A percentile compares a stretch with the other conserved stretches of the same genome.
These are phyloP conservation scores for Bambusicola thoracicus DNA, from an alignment of 2,113 vertebrate species.

Conservation along the genomic window DNA sequence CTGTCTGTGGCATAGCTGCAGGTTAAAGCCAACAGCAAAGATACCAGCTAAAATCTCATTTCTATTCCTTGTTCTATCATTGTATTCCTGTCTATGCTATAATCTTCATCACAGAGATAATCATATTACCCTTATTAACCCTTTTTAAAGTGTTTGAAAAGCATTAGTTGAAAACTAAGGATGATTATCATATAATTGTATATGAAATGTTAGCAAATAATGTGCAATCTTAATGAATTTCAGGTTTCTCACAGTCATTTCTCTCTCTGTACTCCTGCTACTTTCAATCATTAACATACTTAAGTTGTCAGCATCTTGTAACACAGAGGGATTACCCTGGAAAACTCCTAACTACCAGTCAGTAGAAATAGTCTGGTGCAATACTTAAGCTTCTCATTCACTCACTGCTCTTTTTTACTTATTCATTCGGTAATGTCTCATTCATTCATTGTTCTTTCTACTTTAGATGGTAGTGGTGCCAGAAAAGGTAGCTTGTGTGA, in stretches of 20 bases:
- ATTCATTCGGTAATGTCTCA: neutral
- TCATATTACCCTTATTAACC: neutral
- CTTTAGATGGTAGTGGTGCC: neutral
- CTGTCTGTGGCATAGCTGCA: neutral
- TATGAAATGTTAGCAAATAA: neutral
- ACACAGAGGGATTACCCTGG: neutral
- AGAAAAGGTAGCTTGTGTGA: rapidly evolving
- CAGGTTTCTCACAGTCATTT: neutral
- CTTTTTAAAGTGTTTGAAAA: neutral
- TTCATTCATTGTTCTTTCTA: neutral
- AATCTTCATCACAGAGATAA: neutral
- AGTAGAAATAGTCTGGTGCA: neutral
- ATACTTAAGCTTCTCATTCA: neutral
- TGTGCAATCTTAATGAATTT: neutral
- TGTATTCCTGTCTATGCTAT: neutral
- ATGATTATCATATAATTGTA: neutral
- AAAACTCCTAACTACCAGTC: neutral
- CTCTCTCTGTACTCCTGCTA: neutral
- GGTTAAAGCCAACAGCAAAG: neutral
- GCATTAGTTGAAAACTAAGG: neutral
- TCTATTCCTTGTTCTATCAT: neutral
- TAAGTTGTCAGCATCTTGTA: neutral
- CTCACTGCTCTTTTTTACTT: neutral
- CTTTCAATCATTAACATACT: neutral
- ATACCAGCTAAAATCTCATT: neutral